Evolutionary conservation across 2,888 invertebrate genomes (phyloP).

Genomic region (Ethmia dodecea): DNA sequence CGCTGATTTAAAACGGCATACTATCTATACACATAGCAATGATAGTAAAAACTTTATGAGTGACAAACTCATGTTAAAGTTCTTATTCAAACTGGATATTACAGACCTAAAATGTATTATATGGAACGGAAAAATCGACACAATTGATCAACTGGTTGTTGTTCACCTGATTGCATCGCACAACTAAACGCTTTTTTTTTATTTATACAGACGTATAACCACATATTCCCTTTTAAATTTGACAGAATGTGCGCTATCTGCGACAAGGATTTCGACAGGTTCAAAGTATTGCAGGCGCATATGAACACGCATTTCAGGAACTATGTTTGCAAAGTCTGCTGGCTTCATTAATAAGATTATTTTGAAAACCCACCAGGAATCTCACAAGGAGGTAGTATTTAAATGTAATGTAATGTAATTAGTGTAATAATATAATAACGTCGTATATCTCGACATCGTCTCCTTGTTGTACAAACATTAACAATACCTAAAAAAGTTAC

Average conservation of each 20-base stretch:
- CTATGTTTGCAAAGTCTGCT: slow-evolving; percentile 7
- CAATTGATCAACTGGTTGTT: background rate
- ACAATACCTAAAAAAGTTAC: too few species aligned
- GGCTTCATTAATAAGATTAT: background rate
- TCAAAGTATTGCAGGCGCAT: slow-evolving; percentile 28
- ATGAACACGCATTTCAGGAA: slow-evolving; percentile 11
- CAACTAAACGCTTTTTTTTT: slow-evolving; percentile 13
- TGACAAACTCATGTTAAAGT: background rate
- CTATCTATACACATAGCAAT: background rate
- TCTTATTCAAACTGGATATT: background rate
- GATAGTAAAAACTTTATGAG: background rate
- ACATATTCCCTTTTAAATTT: slow-evolving; percentile 43
- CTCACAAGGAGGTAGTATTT: background rate
- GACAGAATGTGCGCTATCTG: slow-evolving; percentile 33
- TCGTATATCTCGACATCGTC: too few species aligned
- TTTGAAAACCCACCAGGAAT: background rate
- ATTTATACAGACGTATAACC: slow-evolving; percentile 10
- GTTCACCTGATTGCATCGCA: too few species aligned
- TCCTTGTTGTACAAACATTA: too few species aligned
- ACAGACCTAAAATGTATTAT: background rate
- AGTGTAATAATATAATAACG: too few species aligned
- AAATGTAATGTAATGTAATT: too few species aligned
- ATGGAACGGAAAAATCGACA: background rate
- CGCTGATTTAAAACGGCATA: background rate
- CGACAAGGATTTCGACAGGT: slow-evolving; percentile 23